Evolutionary conservation across 2,797 vertebrate genomes (phyloP), one percentile per base, ranked within the genome.

Genomic region (Arctocebus calabarensis): DNA sequence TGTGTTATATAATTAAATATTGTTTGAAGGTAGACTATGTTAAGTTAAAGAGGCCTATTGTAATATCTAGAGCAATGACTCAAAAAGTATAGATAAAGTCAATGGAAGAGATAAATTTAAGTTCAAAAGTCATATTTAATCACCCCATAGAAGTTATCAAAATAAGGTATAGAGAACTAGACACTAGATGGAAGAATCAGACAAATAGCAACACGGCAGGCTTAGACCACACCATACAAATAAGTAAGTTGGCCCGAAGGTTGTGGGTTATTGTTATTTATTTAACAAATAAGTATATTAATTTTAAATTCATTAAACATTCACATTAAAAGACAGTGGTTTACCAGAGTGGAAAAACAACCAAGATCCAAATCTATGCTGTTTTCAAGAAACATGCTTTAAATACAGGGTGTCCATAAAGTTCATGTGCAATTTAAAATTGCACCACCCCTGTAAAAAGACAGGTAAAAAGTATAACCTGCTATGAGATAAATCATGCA

Each of bases 261-360:
- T n/a, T n/a, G n/a, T n/a, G n/a, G n/a, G n/a, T n/a, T n/a, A n/a
- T n/a, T n/a, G n/a, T n/a, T n/a, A n/a, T n/a, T n/a, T n/a, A n/a
- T n/a, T n/a, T n/a, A n/a, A 78, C 12, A 2, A 13, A 37, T 88
- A 90, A 84, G 55, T 82, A 34, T 11, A 75, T 74, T 70, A 87
- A 82, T 93, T 87, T 87, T 77, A 83, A 94, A 52, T 81, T 74
- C 62, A 73, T 27, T 62, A 37, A 92, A 57, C 10, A 70, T 23
- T 82, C 40, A 2, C 7, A 88, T 19, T 90, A 78, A 71, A 70
- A 89, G 61, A 45, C 20, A 84, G 64, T 57, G 25, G 25, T 25
- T 87, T 73, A 25, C 20, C 11, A 81, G 66, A n/a, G 10, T n/a
- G 3, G 27, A 81, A 61, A 71, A 86, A 37, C 48, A 32, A 71